These are phyloP conservation scores for Oligia strigilis DNA, from an alignment of 2,888 invertebrate species.

Conservation along the genomic window DNA sequence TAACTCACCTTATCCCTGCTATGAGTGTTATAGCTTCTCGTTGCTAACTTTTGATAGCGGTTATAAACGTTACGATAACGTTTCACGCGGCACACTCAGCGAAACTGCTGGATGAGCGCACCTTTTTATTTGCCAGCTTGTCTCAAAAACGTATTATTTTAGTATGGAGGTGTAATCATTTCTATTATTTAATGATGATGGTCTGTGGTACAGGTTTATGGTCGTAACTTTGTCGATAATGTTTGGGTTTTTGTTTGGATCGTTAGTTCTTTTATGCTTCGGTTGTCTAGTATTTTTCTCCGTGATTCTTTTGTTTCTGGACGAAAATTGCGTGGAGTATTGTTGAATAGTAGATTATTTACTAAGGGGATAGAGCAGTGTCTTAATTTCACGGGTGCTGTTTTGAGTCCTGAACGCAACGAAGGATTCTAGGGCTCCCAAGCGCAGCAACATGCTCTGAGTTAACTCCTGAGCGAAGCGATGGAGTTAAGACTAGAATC, in stretches of 20 bases:
- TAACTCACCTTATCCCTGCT: slow-evolving; percentile 47
- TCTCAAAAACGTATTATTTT: slow-evolving; percentile 76
- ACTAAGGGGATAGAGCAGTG: too few relatives aligned
- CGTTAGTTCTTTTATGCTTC: slow-evolving; percentile 48
- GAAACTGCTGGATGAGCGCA: slow-evolving; percentile 64
- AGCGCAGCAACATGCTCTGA: too few relatives aligned
- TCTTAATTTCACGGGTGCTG: too few relatives aligned
- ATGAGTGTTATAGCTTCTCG: slow-evolving; percentile 70
- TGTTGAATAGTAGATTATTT: too few relatives aligned
- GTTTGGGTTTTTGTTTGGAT: slow-evolving; percentile 30
- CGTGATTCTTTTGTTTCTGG: too few relatives aligned
- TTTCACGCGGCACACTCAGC: slow-evolving; percentile 65
- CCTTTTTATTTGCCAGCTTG: slow-evolving; percentile 80
- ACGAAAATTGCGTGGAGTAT: too few relatives aligned
- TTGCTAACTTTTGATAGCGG: slow-evolving; percentile 77
- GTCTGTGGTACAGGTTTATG: slow-evolving; percentile 39
- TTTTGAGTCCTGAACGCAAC: too few relatives aligned
- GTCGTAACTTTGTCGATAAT: slow-evolving; percentile 51
- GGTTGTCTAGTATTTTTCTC: slow-evolving; percentile 5
- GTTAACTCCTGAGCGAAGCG: too few relatives aligned
- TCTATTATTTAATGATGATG: slow-evolving; percentile 73
- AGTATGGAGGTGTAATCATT: slow-evolving; percentile 68
- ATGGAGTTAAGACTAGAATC: too few relatives aligned
- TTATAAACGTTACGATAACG: slow-evolving; percentile 82
- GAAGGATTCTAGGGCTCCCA: too few relatives aligned